Evolutionary conservation across 2,888 invertebrate genomes (phyloP), one percentile per base, ranked within the genome.

Genomic region (Thumatha senex): DNA sequence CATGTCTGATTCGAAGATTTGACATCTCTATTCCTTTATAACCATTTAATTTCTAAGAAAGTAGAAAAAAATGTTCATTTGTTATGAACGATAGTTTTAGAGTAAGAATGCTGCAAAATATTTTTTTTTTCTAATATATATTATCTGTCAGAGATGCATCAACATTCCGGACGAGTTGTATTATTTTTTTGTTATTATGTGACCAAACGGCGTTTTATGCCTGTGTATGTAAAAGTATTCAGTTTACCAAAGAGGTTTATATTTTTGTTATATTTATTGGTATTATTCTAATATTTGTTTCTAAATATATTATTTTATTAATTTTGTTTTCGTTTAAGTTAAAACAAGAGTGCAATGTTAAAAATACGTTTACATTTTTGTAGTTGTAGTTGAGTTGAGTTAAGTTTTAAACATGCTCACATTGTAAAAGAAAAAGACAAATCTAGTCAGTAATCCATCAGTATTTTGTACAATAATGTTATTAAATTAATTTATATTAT

Each of bases 381-480:
- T 39, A 48, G 61, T 51, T 61, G 56, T 62, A 61, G 57, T 57
- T 52, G 54, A 43, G 41, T 61, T 63, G 47, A 54, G 48, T 56
- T 67, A 49, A 43, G 57, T 50, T 60, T 59, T 58, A 56, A 59
- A 42, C 44, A 54, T 59, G 52, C 66, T 73, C 67, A 74, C 50
- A 58, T 42, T 63, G 57, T 64, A 66, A 70, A 60, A 48, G 38
- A 61, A 72, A 74, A 78, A 80, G 70, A 78, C 70, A 75, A 61
- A 66, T 78, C 82, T 82, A 82, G 82, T 82, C 82, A 80, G 63
- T 72, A 69, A 64, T 66, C 56, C 54, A 63, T 58, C 70, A 77
- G 72, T 74, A 77, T 75, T 76, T 56, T 53, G 58, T 43, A 58
- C 47, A 46, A 58, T 60, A 62, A 56, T 54, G 40, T 58, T 61